Base-by-base conservation (phyloP, 2,888 invertebrate species). In the Eumacrocentrus americanus region DNA sequence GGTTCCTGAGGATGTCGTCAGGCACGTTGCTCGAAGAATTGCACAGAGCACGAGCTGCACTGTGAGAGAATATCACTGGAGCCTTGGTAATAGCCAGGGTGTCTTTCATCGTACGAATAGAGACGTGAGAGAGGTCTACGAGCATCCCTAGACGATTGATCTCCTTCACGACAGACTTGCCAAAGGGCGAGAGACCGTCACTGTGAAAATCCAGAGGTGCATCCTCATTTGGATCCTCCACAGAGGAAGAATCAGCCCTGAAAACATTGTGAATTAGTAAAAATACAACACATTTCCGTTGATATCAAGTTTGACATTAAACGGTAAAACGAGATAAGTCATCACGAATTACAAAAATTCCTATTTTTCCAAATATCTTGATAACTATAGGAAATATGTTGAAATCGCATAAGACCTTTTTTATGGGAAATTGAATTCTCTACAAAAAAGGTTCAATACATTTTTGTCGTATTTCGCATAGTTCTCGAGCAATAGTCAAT, bases 91-190 rank as follows among this genome's bases (percentile, higher is more conserved):
- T 83, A 22, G 82, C 81, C 42, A 89, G 73, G 1, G 86, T 85
- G 67, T 86, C 86, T 16, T 82, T 79, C 87, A 89, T 88, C 4
- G 88, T 88, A 56, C 83, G 81, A 60, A 86, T 84, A 7, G 88
- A 87, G 1, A 88, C 85, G 75, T 89, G 87, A 1, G 87, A 86
- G 52, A 88, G 82, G 73, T 89, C 89, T 44, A 89, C 85, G 58
- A 89, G 80, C 88, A 89, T 89, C 2, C 89, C 89, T 50, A 89
- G 78, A 20, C 89, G 84, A 74, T 89, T 89, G 83, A 89, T 85
- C 79, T 89, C 89, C 56, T 80, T 82, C 1, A 89, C 84, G 58
- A 89, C 86, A 6, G 83, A 83, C 85, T 88, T 80, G 1, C 80
- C 80, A 29, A 81, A 81, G 23, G 63, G 67, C 4, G 80, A 80